Evolutionary conservation across 2,113 vertebrate species (phyloP).

Genomic region (Lynx canadensis): DNA sequence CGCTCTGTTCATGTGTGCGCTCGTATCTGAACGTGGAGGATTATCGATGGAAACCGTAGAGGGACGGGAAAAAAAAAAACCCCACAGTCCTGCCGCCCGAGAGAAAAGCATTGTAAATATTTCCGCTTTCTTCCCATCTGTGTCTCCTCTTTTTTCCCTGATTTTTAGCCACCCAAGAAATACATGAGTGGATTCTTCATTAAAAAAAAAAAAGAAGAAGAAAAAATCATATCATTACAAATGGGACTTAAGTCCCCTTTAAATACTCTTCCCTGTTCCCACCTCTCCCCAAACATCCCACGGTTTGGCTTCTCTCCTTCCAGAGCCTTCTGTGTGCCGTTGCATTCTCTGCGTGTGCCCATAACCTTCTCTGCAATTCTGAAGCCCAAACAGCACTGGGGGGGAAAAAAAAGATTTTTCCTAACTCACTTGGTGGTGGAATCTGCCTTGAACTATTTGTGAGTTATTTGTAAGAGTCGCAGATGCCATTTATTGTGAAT

Average conservation of each 20-base stretch:
- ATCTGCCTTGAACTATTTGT: background rate
- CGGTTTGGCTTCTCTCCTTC: background rate
- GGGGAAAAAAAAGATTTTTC: background rate
- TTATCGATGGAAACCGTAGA: background rate
- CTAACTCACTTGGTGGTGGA: background rate
- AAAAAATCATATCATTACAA: background rate
- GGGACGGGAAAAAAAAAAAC: background rate
- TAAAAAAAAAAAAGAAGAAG: background rate
- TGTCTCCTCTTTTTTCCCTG: background rate
- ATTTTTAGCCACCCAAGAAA: background rate
- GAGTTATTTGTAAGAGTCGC: background rate
- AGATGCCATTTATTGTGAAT: background rate
- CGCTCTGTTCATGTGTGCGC: background rate
- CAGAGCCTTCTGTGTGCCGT: background rate
- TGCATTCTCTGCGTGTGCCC: rapidly evolving
- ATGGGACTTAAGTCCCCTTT: background rate
- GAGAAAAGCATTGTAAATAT: background rate
- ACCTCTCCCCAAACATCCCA: background rate
- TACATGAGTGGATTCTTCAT: background rate
- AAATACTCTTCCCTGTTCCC: background rate
- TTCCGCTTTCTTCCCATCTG: background rate
- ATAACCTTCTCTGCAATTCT: background rate
- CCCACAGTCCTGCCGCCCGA: background rate
- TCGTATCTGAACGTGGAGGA: background rate
- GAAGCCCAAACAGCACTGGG: background rate